Evolutionary conservation across 2,797 vertebrate genomes (phyloP).

Genomic region (Podarcis siculus): DNA sequence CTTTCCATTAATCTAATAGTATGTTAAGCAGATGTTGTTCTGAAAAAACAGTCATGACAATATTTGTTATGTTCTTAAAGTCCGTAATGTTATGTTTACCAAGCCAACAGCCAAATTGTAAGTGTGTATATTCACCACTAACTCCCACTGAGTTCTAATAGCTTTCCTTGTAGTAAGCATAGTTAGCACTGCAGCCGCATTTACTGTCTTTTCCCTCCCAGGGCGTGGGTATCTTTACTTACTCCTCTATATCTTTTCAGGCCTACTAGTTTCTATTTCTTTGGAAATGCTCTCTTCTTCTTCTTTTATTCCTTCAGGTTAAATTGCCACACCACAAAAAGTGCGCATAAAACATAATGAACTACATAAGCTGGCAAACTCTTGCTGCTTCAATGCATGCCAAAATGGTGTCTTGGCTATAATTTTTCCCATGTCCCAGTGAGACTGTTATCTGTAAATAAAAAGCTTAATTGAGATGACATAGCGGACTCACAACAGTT

Average conservation of each 20-base stretch:
- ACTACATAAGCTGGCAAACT: neutral
- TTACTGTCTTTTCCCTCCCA: slow-evolving; percentile 25
- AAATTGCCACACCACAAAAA: neutral
- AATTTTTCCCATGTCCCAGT: slow-evolving; percentile 63
- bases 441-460: slow-evolving; percentile 64
- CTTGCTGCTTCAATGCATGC: neutral
- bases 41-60: slow-evolving; percentile 36
- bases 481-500: slow-evolving; percentile 62
- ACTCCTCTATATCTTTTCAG: slow-evolving; percentile 39
- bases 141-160: neutral
- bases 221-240: neutral
- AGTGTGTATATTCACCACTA: neutral
- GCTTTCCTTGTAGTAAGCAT: neutral
- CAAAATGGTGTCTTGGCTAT: slow-evolving; percentile 55
- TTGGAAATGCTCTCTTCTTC: neutral
- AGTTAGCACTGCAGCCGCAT: neutral
- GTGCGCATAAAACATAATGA: neutral
- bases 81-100: slow-evolving; percentile 33
- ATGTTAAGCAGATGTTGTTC: slow-evolving; percentile 38
- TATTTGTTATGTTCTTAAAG: slow-evolving; percentile 42
- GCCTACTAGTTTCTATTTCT: slow-evolving; percentile 11
- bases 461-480: slow-evolving; percentile 68
- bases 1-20: neutral
- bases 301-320: neutral
- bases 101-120: slow-evolving; percentile 26